These are phyloP conservation scores for Hypotaenidia okinawae DNA, from an alignment of 2,797 vertebrate species.

Conservation along the genomic window DNA sequence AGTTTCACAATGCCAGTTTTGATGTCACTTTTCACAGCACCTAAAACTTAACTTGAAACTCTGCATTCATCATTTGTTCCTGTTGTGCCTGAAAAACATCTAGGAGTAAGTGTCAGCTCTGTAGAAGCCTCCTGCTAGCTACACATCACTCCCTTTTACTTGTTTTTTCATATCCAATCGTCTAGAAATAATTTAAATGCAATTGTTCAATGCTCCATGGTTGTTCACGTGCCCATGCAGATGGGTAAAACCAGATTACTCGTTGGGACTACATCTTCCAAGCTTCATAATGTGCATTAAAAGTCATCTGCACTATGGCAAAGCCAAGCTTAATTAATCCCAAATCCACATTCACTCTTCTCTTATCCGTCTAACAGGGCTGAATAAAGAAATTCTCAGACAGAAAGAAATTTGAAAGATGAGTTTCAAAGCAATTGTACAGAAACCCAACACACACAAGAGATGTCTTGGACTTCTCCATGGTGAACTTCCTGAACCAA, in stretches of 20 bases:
- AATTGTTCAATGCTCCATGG: neutral
- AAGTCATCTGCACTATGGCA: neutral
- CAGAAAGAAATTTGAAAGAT: neutral
- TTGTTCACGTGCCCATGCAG: rapidly evolving
- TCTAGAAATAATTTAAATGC: neutral
- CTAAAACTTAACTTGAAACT: neutral
- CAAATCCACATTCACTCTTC: neutral
- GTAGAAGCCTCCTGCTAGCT: neutral
- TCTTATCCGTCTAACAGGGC: rapidly evolving
- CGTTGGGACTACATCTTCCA: neutral
- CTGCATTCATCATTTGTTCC: neutral
- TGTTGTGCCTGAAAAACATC: neutral
- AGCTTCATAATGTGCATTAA: neutral
- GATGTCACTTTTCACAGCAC: neutral
- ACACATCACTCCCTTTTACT: neutral
- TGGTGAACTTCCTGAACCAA: neutral
- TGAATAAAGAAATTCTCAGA: neutral
- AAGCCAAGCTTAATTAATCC: neutral
- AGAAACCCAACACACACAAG: rapidly evolving
- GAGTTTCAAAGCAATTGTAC: neutral
- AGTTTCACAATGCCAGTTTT: neutral
- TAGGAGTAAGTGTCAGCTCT: neutral
- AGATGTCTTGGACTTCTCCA: neutral
- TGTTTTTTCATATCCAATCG: neutral
- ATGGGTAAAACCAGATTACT: neutral